These are phyloP conservation scores for Archocentrus centrarchus DNA, from an alignment of 2,113 vertebrate genomes.

Conservation along the genomic window DNA sequence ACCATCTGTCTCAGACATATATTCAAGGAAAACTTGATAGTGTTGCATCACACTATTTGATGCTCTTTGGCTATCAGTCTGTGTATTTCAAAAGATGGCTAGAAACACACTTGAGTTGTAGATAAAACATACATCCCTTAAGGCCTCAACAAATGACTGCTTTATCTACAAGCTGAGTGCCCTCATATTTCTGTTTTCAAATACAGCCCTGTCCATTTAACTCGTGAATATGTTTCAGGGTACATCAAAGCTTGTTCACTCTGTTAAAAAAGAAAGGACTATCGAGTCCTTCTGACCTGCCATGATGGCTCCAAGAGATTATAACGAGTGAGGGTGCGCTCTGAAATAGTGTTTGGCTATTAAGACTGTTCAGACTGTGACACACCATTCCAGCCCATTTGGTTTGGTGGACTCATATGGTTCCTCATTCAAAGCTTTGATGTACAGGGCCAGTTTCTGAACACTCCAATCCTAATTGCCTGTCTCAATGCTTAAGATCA, in stretches of 20 bases:
- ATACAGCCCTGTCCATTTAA: slow-evolving; percentile 53
- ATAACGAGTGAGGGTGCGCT: slow-evolving; percentile 41
- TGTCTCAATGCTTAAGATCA: slow-evolving; percentile 71
- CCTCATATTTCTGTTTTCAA: slow-evolving; percentile 40
- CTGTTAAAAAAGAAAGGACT: slow-evolving; percentile 30
- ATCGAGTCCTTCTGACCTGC: slow-evolving; percentile 45
- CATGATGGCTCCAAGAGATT: slow-evolving; percentile 43
- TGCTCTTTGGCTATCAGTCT: slow-evolving; percentile 26
- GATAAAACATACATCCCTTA: slow-evolving; percentile 46
- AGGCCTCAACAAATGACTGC: slow-evolving; percentile 36
- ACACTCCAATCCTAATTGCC: slow-evolving; percentile 69
- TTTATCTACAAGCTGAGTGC: slow-evolving; percentile 48
- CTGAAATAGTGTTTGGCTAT: slow-evolving; percentile 52
- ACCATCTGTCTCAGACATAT: slow-evolving; percentile 26
- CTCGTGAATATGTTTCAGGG: slow-evolving; percentile 45
- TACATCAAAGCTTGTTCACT: slow-evolving; percentile 56
- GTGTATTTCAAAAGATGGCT: slow-evolving; percentile 41
- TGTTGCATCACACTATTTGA: slow-evolving; percentile 31
- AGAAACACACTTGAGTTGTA: slow-evolving; percentile 28
- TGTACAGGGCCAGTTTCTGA: slow-evolving; percentile 54
- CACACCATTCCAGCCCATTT: slow-evolving; percentile 66
- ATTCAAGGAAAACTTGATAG: slow-evolving; percentile 34
- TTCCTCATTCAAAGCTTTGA: slow-evolving; percentile 62
- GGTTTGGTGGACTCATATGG: slow-evolving; percentile 50
- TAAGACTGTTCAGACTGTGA: slow-evolving; percentile 59